phyloP scores from a whole-genome alignment of 2,797 vertebrate species.

The Malurus splendens region DNA sequence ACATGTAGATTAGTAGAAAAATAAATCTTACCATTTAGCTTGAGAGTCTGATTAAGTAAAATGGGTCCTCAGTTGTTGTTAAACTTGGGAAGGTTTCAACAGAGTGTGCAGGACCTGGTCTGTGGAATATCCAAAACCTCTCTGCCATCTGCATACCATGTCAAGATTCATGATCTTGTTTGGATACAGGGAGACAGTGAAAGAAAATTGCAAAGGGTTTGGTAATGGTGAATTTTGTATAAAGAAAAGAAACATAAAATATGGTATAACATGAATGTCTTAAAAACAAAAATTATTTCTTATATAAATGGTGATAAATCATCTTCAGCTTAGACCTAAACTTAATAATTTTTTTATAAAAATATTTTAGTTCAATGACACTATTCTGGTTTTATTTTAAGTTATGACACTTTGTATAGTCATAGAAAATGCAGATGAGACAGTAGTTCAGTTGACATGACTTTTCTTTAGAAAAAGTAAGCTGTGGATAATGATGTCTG shows the following conservation, averaged over 20 bases:
- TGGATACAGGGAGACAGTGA: background rate
- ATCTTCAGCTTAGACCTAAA: background rate
- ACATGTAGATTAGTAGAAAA: background rate
- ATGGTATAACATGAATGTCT: background rate
- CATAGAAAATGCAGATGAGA: background rate
- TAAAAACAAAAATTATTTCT: background rate
- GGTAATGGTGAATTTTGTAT: background rate
- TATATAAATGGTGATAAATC: background rate
- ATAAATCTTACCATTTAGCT: background rate
- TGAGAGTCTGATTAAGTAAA: background rate
- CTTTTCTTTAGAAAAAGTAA: background rate
- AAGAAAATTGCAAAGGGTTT: background rate
- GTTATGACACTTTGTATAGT: background rate
- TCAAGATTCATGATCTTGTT: background rate
- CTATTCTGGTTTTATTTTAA: background rate
- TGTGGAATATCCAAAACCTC: background rate
- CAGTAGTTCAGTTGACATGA: background rate
- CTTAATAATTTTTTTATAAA: background rate
- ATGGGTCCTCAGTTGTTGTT: background rate
- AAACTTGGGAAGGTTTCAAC: background rate
- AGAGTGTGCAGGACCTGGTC: background rate
- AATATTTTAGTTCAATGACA: background rate
- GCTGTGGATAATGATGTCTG: background rate
- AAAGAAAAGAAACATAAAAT: background rate
- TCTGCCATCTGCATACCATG: background rate